These are phyloP conservation scores for Watsonalla cultraria DNA, from an alignment of 2,888 invertebrate species.

Conservation along the genomic window DNA sequence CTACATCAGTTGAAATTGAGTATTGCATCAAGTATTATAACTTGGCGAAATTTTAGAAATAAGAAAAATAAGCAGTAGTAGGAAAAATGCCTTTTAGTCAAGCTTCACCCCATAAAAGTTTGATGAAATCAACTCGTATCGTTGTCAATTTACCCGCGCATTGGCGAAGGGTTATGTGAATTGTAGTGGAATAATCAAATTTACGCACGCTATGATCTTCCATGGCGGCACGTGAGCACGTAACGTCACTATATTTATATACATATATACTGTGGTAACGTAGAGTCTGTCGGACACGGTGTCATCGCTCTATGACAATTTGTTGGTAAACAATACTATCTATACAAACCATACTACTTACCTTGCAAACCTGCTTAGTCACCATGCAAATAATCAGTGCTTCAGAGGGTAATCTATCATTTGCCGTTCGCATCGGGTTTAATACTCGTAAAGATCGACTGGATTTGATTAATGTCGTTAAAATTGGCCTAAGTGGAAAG, in stretches of 20 bases:
- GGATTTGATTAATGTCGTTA: too few species aligned
- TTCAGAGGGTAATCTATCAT: neutral
- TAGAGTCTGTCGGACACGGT: neutral
- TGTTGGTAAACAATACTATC: slow-evolving; percentile 13
- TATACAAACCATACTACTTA: neutral
- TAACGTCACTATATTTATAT: slow-evolving; percentile 6
- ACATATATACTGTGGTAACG: neutral
- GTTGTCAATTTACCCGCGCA: slow-evolving; percentile 16
- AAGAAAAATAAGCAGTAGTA: too few species aligned
- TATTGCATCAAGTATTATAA: too few species aligned
- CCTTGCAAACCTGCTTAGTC: neutral
- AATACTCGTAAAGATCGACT: too few species aligned
- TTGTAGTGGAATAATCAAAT: slow-evolving; percentile 41
- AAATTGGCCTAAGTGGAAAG: too few species aligned
- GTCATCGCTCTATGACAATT: slow-evolving; percentile 12
- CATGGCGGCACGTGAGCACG: slow-evolving; percentile 15
- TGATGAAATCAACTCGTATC: too few species aligned
- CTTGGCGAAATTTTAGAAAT: too few species aligned
- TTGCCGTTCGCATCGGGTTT: too few species aligned
- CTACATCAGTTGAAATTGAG: too few species aligned
- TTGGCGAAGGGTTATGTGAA: slow-evolving; percentile 22
- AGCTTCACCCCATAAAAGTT: too few species aligned
- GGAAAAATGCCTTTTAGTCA: too few species aligned
- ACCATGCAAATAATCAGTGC: neutral
- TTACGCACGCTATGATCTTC: slow-evolving; percentile 30